phyloP scores from a whole-genome alignment of 1,140 invertebrate species.

The Ips typographus region DNA sequence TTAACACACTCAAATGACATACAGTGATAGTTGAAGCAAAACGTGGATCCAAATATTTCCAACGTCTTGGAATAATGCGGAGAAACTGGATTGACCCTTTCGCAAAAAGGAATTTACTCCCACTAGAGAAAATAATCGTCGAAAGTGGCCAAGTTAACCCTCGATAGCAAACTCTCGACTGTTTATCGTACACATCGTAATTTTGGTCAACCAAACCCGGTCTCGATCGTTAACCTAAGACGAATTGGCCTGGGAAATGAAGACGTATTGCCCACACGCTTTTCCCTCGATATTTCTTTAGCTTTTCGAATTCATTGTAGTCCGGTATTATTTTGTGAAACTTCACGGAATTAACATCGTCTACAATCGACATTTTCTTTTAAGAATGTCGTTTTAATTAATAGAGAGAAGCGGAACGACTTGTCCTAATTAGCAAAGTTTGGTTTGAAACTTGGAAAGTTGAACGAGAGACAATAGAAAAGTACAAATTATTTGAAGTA shows the following conservation, averaged over 20 bases:
- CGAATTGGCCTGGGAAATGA: slow-evolving; percentile 25
- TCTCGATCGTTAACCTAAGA: slow-evolving; percentile 29
- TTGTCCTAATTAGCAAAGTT: slow-evolving; percentile 5
- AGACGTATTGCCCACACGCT: slow-evolving; percentile 22
- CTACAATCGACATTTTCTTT: not conserved
- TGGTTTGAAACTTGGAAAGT: not conserved
- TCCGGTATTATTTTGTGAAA: not conserved
- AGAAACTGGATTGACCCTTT: too few relatives aligned
- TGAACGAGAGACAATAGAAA: slow-evolving; percentile 5
- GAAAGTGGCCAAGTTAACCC: slow-evolving; percentile 21
- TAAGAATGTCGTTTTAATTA: slow-evolving; percentile 3
- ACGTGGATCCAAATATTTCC: too few relatives aligned
- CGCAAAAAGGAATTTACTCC: too few relatives aligned
- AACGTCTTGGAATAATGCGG: too few relatives aligned
- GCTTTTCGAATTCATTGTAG: slow-evolving; percentile 3
- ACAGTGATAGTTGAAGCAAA: too few relatives aligned
- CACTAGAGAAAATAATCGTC: not conserved
- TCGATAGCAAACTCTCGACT: slow-evolving; percentile 20
- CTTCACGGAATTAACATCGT: not conserved
- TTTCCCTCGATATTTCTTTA: slow-evolving; percentile 17
- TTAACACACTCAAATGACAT: too few relatives aligned
- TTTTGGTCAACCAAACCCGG: slow-evolving; percentile 27
- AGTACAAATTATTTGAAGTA: not conserved
- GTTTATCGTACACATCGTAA: slow-evolving; percentile 31
- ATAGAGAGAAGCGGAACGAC: not conserved